phyloP scores from a whole-genome alignment of 2,888 invertebrate species.

The Tinea trinotella region DNA sequence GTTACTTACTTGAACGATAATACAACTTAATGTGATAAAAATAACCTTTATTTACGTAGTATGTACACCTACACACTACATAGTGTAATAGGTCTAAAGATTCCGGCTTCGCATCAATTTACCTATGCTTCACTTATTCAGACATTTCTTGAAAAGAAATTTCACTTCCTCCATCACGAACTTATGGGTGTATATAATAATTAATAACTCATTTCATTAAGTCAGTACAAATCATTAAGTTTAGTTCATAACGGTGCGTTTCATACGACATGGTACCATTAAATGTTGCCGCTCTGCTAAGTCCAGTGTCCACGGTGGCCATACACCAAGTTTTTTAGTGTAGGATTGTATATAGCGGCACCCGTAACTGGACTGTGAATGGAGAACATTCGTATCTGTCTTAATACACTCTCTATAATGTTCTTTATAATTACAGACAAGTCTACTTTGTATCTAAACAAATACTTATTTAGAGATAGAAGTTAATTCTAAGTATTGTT shows the following conservation, averaged over 20 bases:
- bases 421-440: conserved; percentile 25
- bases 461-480: too few relatives aligned
- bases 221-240: conserved; percentile 11
- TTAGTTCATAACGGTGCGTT: neutral
- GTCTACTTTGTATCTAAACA: too few relatives aligned
- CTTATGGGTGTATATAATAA: neutral
- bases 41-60: too few relatives aligned
- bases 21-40: too few relatives aligned
- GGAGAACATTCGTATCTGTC: conserved; percentile 63
- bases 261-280: conserved; percentile 51
- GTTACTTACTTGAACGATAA: too few relatives aligned
- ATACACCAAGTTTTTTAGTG: conserved; percentile 20
- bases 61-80: too few relatives aligned
- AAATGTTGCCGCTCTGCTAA: conserved; percentile 69
- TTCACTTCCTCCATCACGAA: neutral
- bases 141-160: neutral
- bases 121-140: neutral
- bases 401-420: conserved; percentile 27
- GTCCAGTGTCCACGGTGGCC: conserved; percentile 20
- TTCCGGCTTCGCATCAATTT: neutral
- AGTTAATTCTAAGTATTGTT: too few relatives aligned
- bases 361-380: conserved; percentile 67
- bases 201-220: conserved; percentile 5
- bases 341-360: conserved; percentile 58
- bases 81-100: neutral